Evolutionary conservation across 2,888 invertebrate genomes (phyloP).

Genomic region (Chymomyza amoena): DNA sequence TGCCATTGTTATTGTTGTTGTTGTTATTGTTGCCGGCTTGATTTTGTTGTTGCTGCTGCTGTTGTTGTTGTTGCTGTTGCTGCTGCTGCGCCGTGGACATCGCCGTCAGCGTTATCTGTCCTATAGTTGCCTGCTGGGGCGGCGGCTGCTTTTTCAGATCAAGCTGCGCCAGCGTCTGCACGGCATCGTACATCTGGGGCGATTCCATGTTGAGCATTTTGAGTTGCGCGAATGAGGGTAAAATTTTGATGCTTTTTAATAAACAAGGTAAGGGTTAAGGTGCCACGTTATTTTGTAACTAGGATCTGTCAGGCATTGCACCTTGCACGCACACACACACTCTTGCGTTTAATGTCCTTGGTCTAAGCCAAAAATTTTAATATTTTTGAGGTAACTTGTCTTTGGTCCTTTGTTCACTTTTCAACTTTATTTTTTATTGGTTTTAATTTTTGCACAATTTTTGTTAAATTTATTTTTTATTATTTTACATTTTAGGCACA

Average conservation of each 20-base stretch:
- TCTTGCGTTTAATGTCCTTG: slow-evolving; percentile 1
- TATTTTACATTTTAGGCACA: slow-evolving; percentile 12
- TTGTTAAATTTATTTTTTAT: not conserved
- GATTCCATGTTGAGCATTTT: slow-evolving; percentile 79
- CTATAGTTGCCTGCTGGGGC: slow-evolving; percentile 77
- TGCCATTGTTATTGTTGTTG: slow-evolving; percentile 47
- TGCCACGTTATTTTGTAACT: not conserved
- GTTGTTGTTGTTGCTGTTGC: slow-evolving; percentile 53
- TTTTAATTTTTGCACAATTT: slow-evolving; percentile 6
- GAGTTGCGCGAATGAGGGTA: slow-evolving; percentile 74
- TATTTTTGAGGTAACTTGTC: slow-evolving; percentile 54
- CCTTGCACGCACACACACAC: slow-evolving; percentile 7
- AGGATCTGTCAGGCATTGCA: slow-evolving; percentile 11
- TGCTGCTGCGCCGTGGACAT: slow-evolving; percentile 75
- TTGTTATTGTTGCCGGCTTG: slow-evolving; percentile 40
- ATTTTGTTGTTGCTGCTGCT: slow-evolving; percentile 59
- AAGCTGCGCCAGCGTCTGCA: slow-evolving; percentile 78
- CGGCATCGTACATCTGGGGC: slow-evolving; percentile 79
- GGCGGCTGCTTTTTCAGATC: slow-evolving; percentile 78
- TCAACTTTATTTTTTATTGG: not conserved
- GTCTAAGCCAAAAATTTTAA: slow-evolving; percentile 10
- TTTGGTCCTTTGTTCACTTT: slow-evolving; percentile 41
- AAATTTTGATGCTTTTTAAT: slow-evolving; percentile 72
- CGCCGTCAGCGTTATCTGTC: slow-evolving; percentile 77
- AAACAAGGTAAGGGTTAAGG: slow-evolving; percentile 3